Conservation (phyloP, 2,113 vertebrate species). For the Drymodes brunneopygia region DNA sequence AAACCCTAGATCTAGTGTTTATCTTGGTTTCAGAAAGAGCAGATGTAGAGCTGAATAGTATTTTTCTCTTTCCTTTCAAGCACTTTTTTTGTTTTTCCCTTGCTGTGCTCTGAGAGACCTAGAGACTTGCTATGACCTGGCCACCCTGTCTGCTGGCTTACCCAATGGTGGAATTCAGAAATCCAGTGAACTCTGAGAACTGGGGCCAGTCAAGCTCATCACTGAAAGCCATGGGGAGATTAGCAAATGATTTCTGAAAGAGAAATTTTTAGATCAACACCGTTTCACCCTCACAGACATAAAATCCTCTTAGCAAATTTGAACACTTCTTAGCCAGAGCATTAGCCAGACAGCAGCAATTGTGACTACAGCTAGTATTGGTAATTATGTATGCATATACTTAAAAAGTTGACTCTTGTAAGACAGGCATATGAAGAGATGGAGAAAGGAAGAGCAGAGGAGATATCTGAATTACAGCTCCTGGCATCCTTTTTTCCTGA, state of each 20-base stretch:
- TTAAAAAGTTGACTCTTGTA: not conserved
- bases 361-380: not conserved
- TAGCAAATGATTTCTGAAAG: conserved; percentile 70
- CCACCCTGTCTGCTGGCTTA: not conserved
- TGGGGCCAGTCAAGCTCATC: conserved; percentile 79
- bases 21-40: not conserved
- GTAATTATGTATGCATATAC: not conserved
- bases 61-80: not conserved
- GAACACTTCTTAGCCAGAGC: not conserved
- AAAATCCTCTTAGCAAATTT: not conserved
- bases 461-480: not conserved
- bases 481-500: not conserved
- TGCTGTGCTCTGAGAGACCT: not conserved
- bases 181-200: conserved; percentile 73
- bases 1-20: not conserved
- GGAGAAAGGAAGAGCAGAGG: not conserved
- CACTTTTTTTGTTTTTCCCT: not conserved
- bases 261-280: not conserved
- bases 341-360: not conserved
- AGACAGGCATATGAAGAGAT: not conserved
- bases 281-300: not conserved
- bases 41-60: not conserved
- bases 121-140: not conserved
- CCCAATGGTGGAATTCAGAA: conserved; percentile 69
- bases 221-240: conserved; percentile 61